Base-by-base conservation (phyloP, 1,140 invertebrate genomes). In the Aricia agestis region DNA sequence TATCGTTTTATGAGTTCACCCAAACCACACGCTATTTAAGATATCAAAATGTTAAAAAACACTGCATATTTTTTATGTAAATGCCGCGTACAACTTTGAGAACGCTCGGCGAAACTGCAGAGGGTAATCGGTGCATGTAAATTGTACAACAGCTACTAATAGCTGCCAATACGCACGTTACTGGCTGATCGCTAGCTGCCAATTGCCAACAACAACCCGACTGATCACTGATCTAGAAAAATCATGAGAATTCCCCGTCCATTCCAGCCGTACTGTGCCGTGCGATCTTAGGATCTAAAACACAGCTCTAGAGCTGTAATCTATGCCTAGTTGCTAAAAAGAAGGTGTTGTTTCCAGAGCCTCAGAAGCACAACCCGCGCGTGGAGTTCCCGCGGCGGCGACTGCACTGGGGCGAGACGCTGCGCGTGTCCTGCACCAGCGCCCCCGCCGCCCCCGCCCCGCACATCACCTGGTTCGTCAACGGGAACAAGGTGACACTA, bases 391-490 rank as follows among this genome's bases (percentile, higher is more conserved):
- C 94, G 52, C 95, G 95, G 76, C 91, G 92, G 13, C 92, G 93
- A 73, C 95, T 96, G 78, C 92, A 92, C 74, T 93, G 96, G 41
- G 96, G 96, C n/a, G 96, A 97, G 78, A 93, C 93, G 72, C 87
- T 97, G 36, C 94, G 95, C 78, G 95, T 95, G 0, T 96, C 96
- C 80, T 97, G 96, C 85, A 96, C 95, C 58, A 96, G 95, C 25
- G 94, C 95, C 19, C 94, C 95, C 9, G 95, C 96, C 6, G 92
- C 93, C 45, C 96, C 96, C 25, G 94, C 95, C 45, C 95, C 96
- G 9, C 94, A 96, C 79, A 94, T 97, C 80, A 96, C 95, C 57
- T 97, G 96, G 96, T 94, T 96, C 80, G 95, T 97, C 82, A 97
- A 97, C 88, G 95, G 94, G 67, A 93, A 95, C 85, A 95, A 96